Evolutionary conservation across 2,113 vertebrate species (phyloP), one percentile per base, ranked within the genome.

Genomic region (Proteles cristata): DNA sequence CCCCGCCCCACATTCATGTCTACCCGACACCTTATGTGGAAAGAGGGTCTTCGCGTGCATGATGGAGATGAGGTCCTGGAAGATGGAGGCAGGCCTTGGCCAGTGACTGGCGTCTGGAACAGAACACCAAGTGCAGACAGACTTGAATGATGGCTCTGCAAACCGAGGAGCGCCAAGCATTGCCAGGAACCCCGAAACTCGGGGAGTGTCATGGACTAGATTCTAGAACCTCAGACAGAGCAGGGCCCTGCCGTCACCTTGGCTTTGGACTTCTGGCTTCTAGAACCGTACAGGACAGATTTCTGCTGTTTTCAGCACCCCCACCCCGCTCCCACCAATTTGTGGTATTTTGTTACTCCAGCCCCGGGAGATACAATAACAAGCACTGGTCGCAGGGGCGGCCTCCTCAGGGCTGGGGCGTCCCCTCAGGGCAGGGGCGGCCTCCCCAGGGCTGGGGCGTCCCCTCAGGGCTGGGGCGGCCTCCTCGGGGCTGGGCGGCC

Each of bases 301-400:
- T 14, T 53, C 61, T n/a, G 4, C 19, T 66, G 5, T 55, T 55
- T 61, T 43, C 43, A 68, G 63, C 53, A 55, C 15, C 53, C 50
- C 31, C 12, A 0, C 35, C 1, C 61, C 25, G 10, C 63, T 23
- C 35, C 28, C 2, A 11, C 0, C 12, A 10, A 2, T 33, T 53
- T 21, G 2, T 21, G 45, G 33, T 50, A 5, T 61, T 48, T 53
- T 31, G 19, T 63, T 7, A 53, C 15, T 50, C 33, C 33, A 21
- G 5, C 55, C 15, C 7, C 1, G 4, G 58, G 48, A 4, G 2
- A 4, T 1, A 5, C 26, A 8, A 28, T 50, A 19, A 16, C 26
- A 11, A 35, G 25, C 45, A 12, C 33, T 63, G 7, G 0, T 10
- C 45, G 14, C 45, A 5, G 0, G 0, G 26, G 26, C 4, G 35